Base-by-base conservation (phyloP, 2,797 vertebrate genomes). In the Selene dorsalis region DNA sequence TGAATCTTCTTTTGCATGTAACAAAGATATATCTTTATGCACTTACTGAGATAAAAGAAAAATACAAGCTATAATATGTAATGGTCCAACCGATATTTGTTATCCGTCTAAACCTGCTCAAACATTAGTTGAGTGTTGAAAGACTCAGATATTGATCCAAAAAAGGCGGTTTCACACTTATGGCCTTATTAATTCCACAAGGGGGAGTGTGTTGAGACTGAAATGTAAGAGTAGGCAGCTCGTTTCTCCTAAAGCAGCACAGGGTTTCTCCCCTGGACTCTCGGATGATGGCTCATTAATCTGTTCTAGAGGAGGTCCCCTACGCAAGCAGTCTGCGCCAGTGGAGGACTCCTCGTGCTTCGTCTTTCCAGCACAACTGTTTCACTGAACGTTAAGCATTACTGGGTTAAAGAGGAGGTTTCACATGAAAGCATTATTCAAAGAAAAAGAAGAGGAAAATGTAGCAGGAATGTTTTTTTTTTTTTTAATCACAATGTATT, bases 261-360 rank as follows among this genome's bases (percentile, higher is more conserved):
- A 84, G 85, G 86, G 89, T 88, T 91, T 88, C 89, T 93, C 90
- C 89, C 80, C 82, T 84, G 67, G 93, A 93, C 88, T 83, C 84
- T 84, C 73, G 83, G 86, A 87, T 91, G 91, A 94, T 89, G 90
- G 91, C 91, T 94, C 93, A 94, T 95, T 92, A 94, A 95, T 94
- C 93, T 92, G 75, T 84, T 87, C 80, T 86, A 83, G 88, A 89
- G 90, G 90, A 91, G 88, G 90, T 88, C 87, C 90, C 87, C 86
- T 75, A 84, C 60, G 53, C 69, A 83, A 87, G 88, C 73, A 84
- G 83, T 77, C 85, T 82, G 84, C 71, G 12, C 84, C 84, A 84
- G 85, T 78, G 77, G 80, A 94, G 88, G 88, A 92, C 91, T 92
- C 84, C 90, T 90, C 70, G 60, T 73, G 74, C 80, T 57, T 74